Evolutionary conservation across 92 coral and sea anemone genomes (phyloP), one percentile per base, ranked within the genome.

Genomic region (Porites divaricata): DNA sequence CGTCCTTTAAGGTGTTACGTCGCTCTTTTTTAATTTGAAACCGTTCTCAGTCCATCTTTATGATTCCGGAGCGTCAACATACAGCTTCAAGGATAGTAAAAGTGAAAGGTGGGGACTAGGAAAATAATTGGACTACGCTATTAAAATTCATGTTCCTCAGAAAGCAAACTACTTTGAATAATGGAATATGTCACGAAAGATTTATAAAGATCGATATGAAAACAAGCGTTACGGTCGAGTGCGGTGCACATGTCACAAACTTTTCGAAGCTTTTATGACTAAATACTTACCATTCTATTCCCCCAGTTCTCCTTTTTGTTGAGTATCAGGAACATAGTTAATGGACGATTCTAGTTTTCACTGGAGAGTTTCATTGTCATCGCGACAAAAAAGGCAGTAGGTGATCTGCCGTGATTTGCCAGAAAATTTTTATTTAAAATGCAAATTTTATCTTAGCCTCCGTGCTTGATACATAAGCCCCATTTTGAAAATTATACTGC

Each of bases 141-240:
- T 78, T 78, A 66, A 78, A 65, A 78, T 78, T 78, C 83, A 78
- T 50, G 54, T 69, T 45, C 52, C 41, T 35, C 16, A 49, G 12
- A 66, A 49, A 57, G 9, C 67, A 72, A 57, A 58, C 24, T 16
- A 4, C 16, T 62, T 63, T 6, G 14, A 63, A 63, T n/a, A 65
- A 53, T 64, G 50, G 24, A 50, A 35, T 1, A 50, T 49, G 63
- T 78, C 83, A 78, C 83, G 73, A 23, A 78, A 78, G 62, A 21
- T 0, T 13, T 0, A 20, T 6, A 9, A 5, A 12, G 35, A 66
- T 35, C 45, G 4, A 35, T 35, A 35, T 66, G 13, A 45, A 0
- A 45, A 8, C 4, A 77, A 9, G 28, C 81, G 81, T 77, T 67
- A 77, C 81, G 81, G 71, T 62, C 9, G 4, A 28, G 14, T 1